Evolutionary conservation across 2,797 vertebrate genomes (phyloP).

Genomic region (Sitta carolinensis): DNA sequence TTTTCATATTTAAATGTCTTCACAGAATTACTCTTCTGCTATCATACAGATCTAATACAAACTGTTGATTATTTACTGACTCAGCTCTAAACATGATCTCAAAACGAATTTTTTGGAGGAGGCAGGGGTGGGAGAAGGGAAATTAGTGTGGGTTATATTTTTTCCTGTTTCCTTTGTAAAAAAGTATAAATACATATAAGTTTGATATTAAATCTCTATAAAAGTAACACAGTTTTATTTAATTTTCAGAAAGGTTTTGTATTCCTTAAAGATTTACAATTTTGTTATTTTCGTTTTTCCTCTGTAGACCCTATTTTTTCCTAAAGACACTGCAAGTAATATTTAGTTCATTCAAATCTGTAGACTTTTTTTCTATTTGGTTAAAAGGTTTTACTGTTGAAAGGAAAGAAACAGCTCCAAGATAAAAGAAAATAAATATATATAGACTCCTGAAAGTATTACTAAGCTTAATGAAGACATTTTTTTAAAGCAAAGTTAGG

Average conservation of each 20-base stretch:
- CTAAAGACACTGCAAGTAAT: neutral
- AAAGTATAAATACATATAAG: neutral
- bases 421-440: neutral
- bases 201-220: neutral
- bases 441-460: neutral
- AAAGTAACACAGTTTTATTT: fast-evolving
- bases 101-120: neutral
- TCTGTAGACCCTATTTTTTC: neutral
- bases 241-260: neutral
- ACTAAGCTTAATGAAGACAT: neutral
- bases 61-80: neutral
- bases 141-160: neutral
- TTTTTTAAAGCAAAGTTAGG: neutral
- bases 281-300: neutral
- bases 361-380: neutral
- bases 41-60: neutral
- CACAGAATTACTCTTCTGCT: neutral
- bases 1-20: neutral
- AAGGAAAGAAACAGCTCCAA: neutral
- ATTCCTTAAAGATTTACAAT: neutral
- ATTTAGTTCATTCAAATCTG: neutral
- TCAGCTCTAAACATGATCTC: neutral
- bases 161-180: neutral
- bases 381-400: neutral
- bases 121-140: fast-evolving